A percentile compares a stretch with the other conserved stretches of the same genome.
phyloP scores from a whole-genome alignment of 1,140 invertebrate genomes.

The Colletes gigas region DNA sequence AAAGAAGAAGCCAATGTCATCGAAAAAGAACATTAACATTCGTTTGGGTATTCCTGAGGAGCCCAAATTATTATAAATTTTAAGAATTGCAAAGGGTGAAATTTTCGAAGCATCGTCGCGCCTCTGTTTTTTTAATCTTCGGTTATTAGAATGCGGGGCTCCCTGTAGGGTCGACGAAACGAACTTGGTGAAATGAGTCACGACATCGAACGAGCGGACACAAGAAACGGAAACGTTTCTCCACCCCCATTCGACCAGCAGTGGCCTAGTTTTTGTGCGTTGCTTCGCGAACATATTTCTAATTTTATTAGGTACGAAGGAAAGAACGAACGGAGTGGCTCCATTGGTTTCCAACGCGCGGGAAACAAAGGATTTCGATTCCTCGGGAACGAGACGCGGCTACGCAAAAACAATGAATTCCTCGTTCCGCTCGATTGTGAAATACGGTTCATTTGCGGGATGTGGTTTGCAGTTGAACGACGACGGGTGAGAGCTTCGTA shows the following conservation, averaged over 20 bases:
- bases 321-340: neutral
- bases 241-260: neutral
- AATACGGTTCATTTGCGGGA: neutral
- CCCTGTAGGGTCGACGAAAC: neutral
- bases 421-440: neutral
- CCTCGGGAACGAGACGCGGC: neutral
- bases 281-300: neutral
- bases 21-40: too few species aligned
- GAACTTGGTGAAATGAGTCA: neutral
- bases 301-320: neutral
- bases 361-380: slow-evolving; percentile 6
- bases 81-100: too few species aligned
- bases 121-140: too few species aligned
- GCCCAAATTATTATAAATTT: too few species aligned
- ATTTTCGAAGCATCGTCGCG: too few species aligned
- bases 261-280: neutral
- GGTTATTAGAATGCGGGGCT: too few species aligned
- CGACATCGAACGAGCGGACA: neutral
- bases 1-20: too few species aligned
- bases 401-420: neutral
- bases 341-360: neutral
- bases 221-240: slow-evolving; percentile 1
- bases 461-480: neutral
- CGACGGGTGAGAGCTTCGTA: neutral
- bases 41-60: too few species aligned